Percentiles rank a stretch among this genome's conserved stretches.
phyloP scores from a whole-genome alignment of 2,888 invertebrate genomes.

The Spodoptera littoralis region DNA sequence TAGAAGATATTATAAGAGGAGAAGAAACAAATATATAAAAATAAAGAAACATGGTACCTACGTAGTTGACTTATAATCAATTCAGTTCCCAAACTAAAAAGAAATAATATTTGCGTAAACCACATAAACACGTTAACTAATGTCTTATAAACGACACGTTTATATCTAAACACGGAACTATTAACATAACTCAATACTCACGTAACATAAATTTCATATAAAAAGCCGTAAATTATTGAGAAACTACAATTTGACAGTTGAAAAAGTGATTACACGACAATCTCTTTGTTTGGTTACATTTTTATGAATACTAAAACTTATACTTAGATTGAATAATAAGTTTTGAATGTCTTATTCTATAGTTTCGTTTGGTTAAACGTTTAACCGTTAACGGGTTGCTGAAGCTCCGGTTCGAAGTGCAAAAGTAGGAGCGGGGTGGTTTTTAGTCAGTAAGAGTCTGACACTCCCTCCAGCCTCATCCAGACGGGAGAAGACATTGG shows the following conservation, averaged over 20 bases:
- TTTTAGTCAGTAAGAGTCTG: too few relatives aligned
- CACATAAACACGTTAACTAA: conserved; percentile 22
- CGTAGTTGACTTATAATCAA: neutral
- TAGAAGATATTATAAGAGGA: too few relatives aligned
- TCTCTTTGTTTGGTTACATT: conserved; percentile 39
- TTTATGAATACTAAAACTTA: conserved; percentile 40
- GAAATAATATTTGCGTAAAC: conserved; percentile 15
- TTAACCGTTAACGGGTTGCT: too few relatives aligned
- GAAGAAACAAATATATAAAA: too few relatives aligned
- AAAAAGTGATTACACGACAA: conserved; percentile 32
- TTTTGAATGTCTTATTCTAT: neutral
- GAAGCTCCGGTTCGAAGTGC: too few relatives aligned
- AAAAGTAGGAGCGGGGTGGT: too few relatives aligned
- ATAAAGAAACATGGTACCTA: neutral
- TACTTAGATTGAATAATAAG: conserved; percentile 30
- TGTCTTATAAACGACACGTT: conserved; percentile 35
- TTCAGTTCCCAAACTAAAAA: conserved; percentile 3
- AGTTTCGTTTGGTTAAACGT: too few relatives aligned
- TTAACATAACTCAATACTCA: conserved; percentile 35
- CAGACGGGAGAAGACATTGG: too few relatives aligned
- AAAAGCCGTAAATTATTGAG: conserved; percentile 38
- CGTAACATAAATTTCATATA: conserved; percentile 39
- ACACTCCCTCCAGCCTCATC: too few relatives aligned
- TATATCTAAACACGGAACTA: conserved; percentile 19
- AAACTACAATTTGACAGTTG: conserved; percentile 28